Conservation (phyloP, 2,797 vertebrate genomes). For the Cuculus canorus region DNA sequence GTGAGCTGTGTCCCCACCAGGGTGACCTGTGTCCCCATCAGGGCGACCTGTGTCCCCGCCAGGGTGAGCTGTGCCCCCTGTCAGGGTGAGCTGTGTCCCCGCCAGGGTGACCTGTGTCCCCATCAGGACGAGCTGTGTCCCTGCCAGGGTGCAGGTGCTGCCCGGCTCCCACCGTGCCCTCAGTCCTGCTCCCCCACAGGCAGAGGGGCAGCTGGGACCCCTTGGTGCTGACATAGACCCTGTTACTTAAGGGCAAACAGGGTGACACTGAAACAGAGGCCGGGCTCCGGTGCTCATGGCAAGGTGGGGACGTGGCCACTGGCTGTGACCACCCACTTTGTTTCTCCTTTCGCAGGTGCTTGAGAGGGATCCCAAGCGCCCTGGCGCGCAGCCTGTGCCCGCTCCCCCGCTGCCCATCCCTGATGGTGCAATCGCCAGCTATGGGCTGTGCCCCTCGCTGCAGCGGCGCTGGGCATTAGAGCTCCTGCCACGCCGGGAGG, state of each 20-base stretch:
- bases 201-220: not conserved
- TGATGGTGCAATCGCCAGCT: fast-evolving
- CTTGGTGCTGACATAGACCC: fast-evolving
- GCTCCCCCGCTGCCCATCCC: fast-evolving
- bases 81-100: not conserved
- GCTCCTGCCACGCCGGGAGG: fast-evolving
- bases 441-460: fast-evolving
- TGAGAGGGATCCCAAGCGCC: not conserved
- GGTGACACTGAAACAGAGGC: not conserved
- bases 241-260: fast-evolving
- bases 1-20: no score
- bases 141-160: no score
- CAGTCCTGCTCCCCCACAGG: not conserved
- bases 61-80: no score
- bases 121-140: no score
- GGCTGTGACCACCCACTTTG: not conserved
- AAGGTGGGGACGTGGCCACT: fast-evolving
- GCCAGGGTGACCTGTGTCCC: no score
- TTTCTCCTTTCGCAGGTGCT: not conserved
- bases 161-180: not conserved
- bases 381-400: not conserved
- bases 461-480: fast-evolving
- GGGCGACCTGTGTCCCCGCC: not conserved
- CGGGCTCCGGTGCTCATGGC: fast-evolving
- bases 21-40: no score